A percentile compares a stretch with the other conserved stretches of the same genome.
phyloP scores from a whole-genome alignment of 2,888 invertebrate species.

The Temnothorax ravouxi region DNA sequence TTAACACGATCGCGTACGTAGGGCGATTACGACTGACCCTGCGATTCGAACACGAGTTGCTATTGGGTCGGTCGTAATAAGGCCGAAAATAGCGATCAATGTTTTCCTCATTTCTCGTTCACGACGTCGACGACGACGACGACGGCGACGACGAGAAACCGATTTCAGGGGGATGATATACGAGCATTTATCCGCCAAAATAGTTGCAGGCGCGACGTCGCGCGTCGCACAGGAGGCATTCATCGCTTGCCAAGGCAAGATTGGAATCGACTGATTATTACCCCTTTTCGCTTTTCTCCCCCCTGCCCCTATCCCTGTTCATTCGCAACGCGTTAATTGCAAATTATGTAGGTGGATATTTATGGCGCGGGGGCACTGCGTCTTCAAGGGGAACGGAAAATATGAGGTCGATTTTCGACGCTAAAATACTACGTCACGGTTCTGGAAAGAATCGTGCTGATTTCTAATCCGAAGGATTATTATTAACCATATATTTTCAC shows the following conservation, averaged over 20 bases:
- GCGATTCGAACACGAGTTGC: slow-evolving; percentile 54
- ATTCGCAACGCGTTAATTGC: slow-evolving; percentile 69
- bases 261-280: slow-evolving; percentile 72
- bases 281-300: slow-evolving; percentile 20
- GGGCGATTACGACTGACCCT: slow-evolving; percentile 69
- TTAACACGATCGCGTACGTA: slow-evolving; percentile 64
- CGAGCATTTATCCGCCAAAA: slow-evolving; percentile 82
- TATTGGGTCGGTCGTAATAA: slow-evolving; percentile 79
- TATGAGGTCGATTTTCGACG: not conserved
- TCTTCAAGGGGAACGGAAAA: slow-evolving; percentile 55
- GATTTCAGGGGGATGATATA: slow-evolving; percentile 73
- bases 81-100: slow-evolving; percentile 85
- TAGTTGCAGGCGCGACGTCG: slow-evolving; percentile 73
- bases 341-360: slow-evolving; percentile 62
- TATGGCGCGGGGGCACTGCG: slow-evolving; percentile 53
- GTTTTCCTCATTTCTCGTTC: slow-evolving; percentile 79
- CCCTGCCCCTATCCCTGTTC: not conserved
- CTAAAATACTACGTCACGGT: slow-evolving; percentile 23
- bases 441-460: not conserved
- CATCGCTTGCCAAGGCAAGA: slow-evolving; percentile 82
- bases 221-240: slow-evolving; percentile 71
- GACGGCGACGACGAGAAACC: slow-evolving; percentile 52
- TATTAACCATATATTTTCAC: not conserved
- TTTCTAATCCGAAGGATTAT: slow-evolving; percentile 2
- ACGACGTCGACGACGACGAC: slow-evolving; percentile 59